phyloP scores from a whole-genome alignment of 2,888 invertebrate species.

The Hylaea fasciaria region DNA sequence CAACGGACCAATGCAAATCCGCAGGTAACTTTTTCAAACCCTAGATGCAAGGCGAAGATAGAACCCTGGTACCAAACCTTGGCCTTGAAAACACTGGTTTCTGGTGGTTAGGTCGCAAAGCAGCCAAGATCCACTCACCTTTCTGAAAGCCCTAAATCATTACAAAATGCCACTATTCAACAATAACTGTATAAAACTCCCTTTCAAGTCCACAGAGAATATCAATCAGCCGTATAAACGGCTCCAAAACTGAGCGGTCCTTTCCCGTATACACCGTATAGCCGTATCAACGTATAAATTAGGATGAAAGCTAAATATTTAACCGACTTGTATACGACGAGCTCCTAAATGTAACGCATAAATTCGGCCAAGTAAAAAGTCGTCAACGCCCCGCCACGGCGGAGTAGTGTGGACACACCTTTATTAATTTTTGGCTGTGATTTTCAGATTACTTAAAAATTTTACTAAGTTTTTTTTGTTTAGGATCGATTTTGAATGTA shows the following conservation, averaged over 20 bases:
- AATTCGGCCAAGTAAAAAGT: slow-evolving; percentile 79
- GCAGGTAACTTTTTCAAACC: too few relatives aligned
- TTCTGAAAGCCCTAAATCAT: background rate
- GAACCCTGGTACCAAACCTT: too few relatives aligned
- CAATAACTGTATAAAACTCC: slow-evolving; percentile 19
- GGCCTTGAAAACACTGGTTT: too few relatives aligned
- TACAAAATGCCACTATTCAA: background rate
- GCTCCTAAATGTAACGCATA: slow-evolving; percentile 80
- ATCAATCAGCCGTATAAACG: slow-evolving; percentile 73
- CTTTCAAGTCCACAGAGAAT: slow-evolving; percentile 39
- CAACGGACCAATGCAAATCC: too few relatives aligned
- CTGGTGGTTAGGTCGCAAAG: too few relatives aligned
- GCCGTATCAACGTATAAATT: slow-evolving; percentile 66
- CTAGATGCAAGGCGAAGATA: too few relatives aligned
- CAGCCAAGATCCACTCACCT: too few relatives aligned
- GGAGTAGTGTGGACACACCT: slow-evolving; percentile 51
- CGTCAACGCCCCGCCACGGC: slow-evolving; percentile 63
- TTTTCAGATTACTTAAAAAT: too few relatives aligned
- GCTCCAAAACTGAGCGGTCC: slow-evolving; percentile 59
- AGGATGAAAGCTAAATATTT: slow-evolving; percentile 77
- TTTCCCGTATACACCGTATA: slow-evolving; percentile 61
- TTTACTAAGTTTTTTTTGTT: too few relatives aligned
- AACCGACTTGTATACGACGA: slow-evolving; percentile 78
- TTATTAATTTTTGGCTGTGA: too few relatives aligned
- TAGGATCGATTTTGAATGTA: too few relatives aligned